Conservation (phyloP, 2,888 invertebrate genomes). For the Argyra leucocephala region DNA sequence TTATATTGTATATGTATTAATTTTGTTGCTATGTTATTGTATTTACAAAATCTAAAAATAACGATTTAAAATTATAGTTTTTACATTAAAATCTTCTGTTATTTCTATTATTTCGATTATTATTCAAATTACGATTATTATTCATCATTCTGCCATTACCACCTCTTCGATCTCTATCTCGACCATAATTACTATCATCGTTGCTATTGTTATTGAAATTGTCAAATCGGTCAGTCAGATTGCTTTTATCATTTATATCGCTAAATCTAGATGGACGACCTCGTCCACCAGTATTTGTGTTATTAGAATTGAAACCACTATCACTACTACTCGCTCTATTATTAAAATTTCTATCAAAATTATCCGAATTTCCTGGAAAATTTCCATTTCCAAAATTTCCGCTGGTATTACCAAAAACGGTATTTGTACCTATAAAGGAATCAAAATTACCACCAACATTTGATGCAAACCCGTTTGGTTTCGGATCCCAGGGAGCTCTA, state of each 20-base stretch:
- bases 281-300: conserved; percentile 7
- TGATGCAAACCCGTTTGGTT: conserved; percentile 16
- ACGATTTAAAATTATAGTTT: too few species aligned
- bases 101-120: background rate
- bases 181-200: conserved; percentile 11
- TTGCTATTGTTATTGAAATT: conserved; percentile 18
- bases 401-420: background rate
- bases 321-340: conserved; percentile 15
- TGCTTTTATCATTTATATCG: conserved; percentile 13
- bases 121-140: background rate
- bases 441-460: background rate
- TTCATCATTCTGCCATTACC: conserved; percentile 15
- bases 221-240: conserved; percentile 18
- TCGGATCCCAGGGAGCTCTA: conserved; percentile 21
- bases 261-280: conserved; percentile 9
- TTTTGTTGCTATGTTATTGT: background rate
- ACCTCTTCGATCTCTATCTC: conserved; percentile 15
- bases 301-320: conserved; percentile 1
- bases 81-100: conserved; percentile 8
- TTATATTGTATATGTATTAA: background rate
- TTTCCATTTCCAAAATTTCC: conserved; percentile 8
- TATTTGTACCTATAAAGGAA: conserved; percentile 8
- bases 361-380: background rate
- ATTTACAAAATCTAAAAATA: background rate
- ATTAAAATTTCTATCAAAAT: conserved; percentile 13